Evolutionary conservation across 2,888 invertebrate genomes (phyloP), one percentile per base, ranked within the genome.

Genomic region (Rambutsinella grinnellia): DNA sequence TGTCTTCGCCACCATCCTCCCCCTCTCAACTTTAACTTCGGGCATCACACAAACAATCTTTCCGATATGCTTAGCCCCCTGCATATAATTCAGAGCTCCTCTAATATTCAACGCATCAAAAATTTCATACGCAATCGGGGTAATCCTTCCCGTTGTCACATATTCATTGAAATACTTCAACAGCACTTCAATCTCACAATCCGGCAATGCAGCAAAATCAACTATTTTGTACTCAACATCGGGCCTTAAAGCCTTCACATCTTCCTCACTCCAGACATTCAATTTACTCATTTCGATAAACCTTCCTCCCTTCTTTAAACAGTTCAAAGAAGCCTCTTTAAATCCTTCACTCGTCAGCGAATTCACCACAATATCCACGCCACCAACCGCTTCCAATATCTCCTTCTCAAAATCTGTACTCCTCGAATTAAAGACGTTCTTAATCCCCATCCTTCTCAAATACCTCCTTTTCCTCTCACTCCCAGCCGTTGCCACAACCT

Each of bases 1-100:
- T 75, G 75, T 26, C 61, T 66, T 10, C n/a, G 17, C 5, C 6
- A 26, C 5, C 3, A 26, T 10, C 3, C 5, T 27, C 3, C 3
- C 5, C 2, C 2, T 5, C 6, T 17, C 56, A 15, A 24, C 1
- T 2, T 10, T 26, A 3, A 61, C 21, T 47, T 65, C 54, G 6
- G 76, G 76, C 51, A 76, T 65, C 13, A 19, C 58, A 3, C 60
- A 46, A 21, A 75, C 62, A 27, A 75, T 66, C 36, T 75, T 75
- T 2, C 76, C 76, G n/a, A 79, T 76, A 27, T 79, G 79, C 19
- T 76, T 67, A 1, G 79, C 69, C 26, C 69, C 76, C 19, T 76
- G 71, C 24, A 79, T 46, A 24, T 68, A 56, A 19, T 49, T 46
- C 1, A 79, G 21, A 3, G 76, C 79, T 10, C 65, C 72, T 27